phyloP scores from a whole-genome alignment of 2,888 invertebrate genomes.

The Xylota segnis region DNA sequence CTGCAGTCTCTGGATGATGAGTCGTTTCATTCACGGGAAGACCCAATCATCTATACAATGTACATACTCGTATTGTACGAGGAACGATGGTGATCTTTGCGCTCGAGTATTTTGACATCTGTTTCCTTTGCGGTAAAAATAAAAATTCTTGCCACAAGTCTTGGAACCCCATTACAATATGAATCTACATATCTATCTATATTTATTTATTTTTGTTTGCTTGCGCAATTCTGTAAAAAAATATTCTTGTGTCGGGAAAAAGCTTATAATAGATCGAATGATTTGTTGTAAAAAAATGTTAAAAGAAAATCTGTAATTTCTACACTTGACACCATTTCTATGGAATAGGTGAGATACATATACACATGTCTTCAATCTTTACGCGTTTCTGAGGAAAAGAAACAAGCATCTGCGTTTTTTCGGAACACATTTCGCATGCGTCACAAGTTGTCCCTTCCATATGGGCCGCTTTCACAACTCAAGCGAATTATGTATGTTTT shows the following conservation, averaged over 20 bases:
- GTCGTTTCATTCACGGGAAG: conserved; percentile 55
- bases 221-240: conserved; percentile 12
- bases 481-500: conserved; percentile 23
- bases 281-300: neutral
- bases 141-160: conserved; percentile 23
- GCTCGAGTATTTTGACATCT: conserved; percentile 70
- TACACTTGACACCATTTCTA: conserved; percentile 5
- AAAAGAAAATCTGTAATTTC: neutral
- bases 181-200: neutral
- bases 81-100: conserved; percentile 62
- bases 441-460: conserved; percentile 17
- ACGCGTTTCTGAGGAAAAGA: neutral
- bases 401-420: conserved; percentile 8
- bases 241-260: neutral
- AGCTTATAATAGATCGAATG: neutral
- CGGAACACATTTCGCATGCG: conserved; percentile 14
- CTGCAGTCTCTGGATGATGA: conserved; percentile 35
- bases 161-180: conserved; percentile 8
- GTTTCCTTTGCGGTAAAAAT: conserved; percentile 63
- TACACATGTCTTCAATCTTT: neutral
- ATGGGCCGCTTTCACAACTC: neutral
- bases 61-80: conserved; percentile 27
- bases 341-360: neutral
- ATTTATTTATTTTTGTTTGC: conserved; percentile 2
- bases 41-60: conserved; percentile 22